A percentile compares a stretch with the other conserved stretches of the same genome.
Evolutionary conservation across 2,888 invertebrate species (phyloP).

Genomic region (Deilephila porcellus): DNA sequence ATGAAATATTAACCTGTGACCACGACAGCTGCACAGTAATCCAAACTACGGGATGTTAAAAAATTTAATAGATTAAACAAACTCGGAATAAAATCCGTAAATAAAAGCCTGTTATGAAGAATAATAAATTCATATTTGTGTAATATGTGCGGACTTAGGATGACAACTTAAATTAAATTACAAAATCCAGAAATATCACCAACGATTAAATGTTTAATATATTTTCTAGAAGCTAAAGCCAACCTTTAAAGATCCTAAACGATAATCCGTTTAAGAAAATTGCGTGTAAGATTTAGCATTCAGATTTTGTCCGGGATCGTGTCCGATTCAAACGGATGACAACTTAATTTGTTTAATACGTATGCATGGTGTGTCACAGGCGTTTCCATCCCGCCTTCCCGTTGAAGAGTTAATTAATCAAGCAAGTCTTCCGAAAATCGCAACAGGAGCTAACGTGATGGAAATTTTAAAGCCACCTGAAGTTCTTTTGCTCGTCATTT

Average conservation of each 20-base stretch:
- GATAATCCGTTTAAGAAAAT: not conserved
- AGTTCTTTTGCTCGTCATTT: not conserved
- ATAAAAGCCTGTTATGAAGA: no score
- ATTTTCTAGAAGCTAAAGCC: no score
- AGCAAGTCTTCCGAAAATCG: slow-evolving; percentile 41
- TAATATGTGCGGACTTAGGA: no score
- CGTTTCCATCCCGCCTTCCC: slow-evolving; percentile 38
- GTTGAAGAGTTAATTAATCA: slow-evolving; percentile 50
- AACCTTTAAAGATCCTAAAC: not conserved
- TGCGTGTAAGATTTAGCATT: not conserved
- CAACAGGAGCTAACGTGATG: slow-evolving; percentile 27
- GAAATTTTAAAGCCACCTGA: not conserved
- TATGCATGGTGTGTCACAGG: slow-evolving; percentile 45
- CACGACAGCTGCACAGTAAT: no score
- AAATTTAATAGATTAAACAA: no score
- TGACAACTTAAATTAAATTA: no score
- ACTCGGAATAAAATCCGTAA: no score
- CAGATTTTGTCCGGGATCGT: not conserved
- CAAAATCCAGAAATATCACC: no score
- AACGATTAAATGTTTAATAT: no score
- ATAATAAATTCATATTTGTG: no score
- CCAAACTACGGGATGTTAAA: no score
- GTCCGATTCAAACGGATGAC: slow-evolving; percentile 1
- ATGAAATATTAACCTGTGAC: no score
- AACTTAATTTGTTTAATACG: slow-evolving; percentile 39